Conservation (phyloP, 2,113 vertebrate genomes). For the Eidolon helvum region DNA sequence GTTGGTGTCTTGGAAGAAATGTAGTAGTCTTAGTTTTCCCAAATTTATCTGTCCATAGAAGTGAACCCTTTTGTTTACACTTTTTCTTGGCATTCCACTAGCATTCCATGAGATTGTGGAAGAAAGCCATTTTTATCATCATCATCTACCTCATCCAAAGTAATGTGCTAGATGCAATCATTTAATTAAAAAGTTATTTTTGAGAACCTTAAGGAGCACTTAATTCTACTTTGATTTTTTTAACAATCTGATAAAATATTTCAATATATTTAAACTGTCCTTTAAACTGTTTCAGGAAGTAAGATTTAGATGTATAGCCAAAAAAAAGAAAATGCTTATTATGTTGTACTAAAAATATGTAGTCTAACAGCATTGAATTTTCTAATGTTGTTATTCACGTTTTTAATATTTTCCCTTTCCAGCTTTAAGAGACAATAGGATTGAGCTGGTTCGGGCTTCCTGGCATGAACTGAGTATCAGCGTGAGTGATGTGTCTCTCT, state of each 20-base stretch:
- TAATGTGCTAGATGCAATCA: slow-evolving; percentile 9
- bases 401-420: slow-evolving; percentile 64
- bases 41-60: not conserved
- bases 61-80: not conserved
- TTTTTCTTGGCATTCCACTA: not conserved
- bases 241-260: slow-evolving; percentile 5
- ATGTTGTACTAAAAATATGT: not conserved
- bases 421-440: slow-evolving; percentile 97
- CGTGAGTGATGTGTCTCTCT: slow-evolving; percentile 93
- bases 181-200: slow-evolving; percentile 42
- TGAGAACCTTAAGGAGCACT: not conserved
- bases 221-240: slow-evolving; percentile 7
- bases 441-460: slow-evolving; percentile 95
- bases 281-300: not conserved
- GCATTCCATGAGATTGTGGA: not conserved
- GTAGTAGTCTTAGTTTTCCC: not conserved
- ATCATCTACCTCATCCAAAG: not conserved
- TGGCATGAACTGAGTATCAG: slow-evolving; percentile 97
- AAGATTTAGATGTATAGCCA: not conserved
- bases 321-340: not conserved
- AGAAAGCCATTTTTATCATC: not conserved
- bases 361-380: rapidly evolving
- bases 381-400: not conserved
- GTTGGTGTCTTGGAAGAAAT: not conserved
- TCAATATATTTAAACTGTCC: not conserved